A percentile compares a stretch with the other conserved stretches of the same genome.
These are phyloP conservation scores for Ectropis crepuscularia DNA, from an alignment of 2,888 invertebrate genomes.

Conservation along the genomic window DNA sequence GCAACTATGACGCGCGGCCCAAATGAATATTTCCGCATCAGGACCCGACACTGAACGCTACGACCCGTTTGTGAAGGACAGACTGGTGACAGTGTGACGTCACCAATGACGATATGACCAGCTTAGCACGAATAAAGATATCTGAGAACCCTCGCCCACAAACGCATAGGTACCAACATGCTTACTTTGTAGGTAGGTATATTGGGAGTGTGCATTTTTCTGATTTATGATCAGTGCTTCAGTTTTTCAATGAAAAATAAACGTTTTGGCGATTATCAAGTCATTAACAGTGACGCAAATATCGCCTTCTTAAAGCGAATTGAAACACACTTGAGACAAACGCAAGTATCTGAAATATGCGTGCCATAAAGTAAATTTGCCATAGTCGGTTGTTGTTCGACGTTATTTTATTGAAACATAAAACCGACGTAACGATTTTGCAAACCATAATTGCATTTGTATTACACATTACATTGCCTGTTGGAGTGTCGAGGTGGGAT, in stretches of 20 bases:
- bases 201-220: too few relatives aligned
- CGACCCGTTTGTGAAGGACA: conserved; percentile 33
- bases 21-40: conserved; percentile 72
- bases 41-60: conserved; percentile 32
- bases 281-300: not conserved
- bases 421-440: conserved; percentile 54
- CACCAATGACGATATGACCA: conserved; percentile 13
- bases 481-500: conserved; percentile 53
- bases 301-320: not conserved
- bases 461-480: conserved; percentile 48
- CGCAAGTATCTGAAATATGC: conserved; percentile 16
- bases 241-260: too few relatives aligned
- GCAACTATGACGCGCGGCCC: conserved; percentile 65
- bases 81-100: conserved; percentile 16
- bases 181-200: not conserved
- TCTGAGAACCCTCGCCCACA: too few relatives aligned
- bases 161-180: too few relatives aligned
- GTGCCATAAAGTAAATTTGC: conserved; percentile 54
- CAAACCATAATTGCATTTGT: conserved; percentile 56
- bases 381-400: conserved; percentile 54
- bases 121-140: too few relatives aligned
- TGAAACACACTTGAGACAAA: conserved; percentile 3
- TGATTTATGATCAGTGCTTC: too few relatives aligned
- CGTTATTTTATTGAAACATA: conserved; percentile 64
- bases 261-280: too few relatives aligned